A percentile compares a stretch with the other conserved stretches of the same genome.
Conservation (phyloP, 2,113 vertebrate species). For the Hoplias malabaricus region DNA sequence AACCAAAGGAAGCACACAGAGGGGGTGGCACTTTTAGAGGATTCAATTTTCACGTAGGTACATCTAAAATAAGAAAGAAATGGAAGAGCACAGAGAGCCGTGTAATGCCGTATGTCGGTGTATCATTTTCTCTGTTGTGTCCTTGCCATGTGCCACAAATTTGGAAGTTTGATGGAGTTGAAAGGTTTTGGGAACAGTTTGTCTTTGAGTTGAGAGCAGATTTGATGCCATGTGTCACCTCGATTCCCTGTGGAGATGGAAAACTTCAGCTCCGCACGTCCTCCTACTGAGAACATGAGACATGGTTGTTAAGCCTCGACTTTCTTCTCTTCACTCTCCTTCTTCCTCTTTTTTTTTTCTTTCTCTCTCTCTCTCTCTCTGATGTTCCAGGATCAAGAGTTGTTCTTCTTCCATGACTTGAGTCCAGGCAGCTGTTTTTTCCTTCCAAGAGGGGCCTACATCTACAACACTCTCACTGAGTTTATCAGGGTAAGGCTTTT, state of each 20-base stretch:
- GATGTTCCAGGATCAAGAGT: conserved; percentile 86
- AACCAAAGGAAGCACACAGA: not conserved
- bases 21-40: not conserved
- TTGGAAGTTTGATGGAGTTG: not conserved
- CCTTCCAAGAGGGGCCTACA: conserved; percentile 86
- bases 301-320: conserved; percentile 34
- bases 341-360: not conserved
- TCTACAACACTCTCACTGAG: conserved; percentile 86
- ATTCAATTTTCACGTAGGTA: not conserved
- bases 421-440: conserved; percentile 97
- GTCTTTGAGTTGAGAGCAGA: conserved; percentile 36
- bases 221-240: conserved; percentile 45
- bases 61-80: not conserved
- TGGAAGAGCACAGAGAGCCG: not conserved
- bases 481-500: conserved; percentile 84
- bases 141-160: not conserved
- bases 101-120: not conserved
- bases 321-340: not conserved
- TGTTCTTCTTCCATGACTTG: conserved; percentile 96
- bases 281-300: conserved; percentile 39
- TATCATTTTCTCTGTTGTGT: not conserved
- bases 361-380: not conserved
- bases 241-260: conserved; percentile 42
- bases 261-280: conserved; percentile 20
- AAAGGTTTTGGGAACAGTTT: conserved; percentile 24